Percentiles rank a stretch among this genome's conserved stretches.
These are phyloP conservation scores for Pachypeltis micranthus DNA, from an alignment of 1,140 invertebrate genomes.

Conservation along the genomic window DNA sequence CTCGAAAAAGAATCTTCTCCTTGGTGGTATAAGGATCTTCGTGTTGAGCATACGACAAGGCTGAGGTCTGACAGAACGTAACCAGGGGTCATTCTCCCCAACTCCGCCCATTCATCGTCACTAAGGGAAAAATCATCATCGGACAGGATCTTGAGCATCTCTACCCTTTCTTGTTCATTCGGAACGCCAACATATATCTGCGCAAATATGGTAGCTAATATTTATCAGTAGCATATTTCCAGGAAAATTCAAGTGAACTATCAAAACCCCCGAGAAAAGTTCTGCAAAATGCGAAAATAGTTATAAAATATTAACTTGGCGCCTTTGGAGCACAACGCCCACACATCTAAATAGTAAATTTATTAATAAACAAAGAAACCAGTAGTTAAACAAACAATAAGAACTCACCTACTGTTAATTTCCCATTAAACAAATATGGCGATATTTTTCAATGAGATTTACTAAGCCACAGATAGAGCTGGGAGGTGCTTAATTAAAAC, in stretches of 20 bases:
- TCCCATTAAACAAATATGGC: no score
- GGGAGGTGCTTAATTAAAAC: background rate
- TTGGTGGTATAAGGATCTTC: background rate
- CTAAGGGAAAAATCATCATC: background rate
- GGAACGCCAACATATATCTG: constrained; percentile 4
- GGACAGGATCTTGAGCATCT: background rate
- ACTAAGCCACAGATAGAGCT: no score
- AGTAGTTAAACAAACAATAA: background rate
- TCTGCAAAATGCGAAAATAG: background rate
- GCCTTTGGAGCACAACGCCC: background rate
- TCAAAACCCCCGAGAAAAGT: no score
- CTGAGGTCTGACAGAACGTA: background rate
- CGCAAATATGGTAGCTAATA: no score
- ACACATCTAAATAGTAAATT: background rate
- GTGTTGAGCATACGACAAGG: background rate
- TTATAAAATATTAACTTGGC: background rate
- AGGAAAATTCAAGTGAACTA: no score
- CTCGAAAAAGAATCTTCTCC: background rate
- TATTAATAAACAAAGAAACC: background rate
- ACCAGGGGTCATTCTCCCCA: background rate
- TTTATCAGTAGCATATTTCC: no score
- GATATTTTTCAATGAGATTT: no score
- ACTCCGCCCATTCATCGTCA: background rate
- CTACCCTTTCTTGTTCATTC: background rate
- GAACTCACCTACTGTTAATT: no score